Percentiles rank a stretch among this genome's conserved stretches.
phyloP scores from a whole-genome alignment of 2,113 vertebrate species.

The Micronycteris hirsuta region DNA sequence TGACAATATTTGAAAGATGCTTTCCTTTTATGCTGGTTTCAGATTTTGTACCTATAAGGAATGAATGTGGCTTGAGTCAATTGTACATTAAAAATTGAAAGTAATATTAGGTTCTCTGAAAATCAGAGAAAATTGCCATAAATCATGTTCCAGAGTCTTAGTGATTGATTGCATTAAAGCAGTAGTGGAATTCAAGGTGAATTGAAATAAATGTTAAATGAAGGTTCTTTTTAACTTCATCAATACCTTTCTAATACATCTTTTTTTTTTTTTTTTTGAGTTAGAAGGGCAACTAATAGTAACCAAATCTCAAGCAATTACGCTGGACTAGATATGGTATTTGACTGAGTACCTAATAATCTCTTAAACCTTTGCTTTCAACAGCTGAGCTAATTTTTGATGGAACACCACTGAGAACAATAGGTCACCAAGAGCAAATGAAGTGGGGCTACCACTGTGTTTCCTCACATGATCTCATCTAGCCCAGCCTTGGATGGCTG shows the following conservation, averaged over 20 bases:
- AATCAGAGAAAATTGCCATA: slow-evolving; percentile 54
- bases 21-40: neutral
- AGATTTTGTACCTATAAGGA: slow-evolving; percentile 33
- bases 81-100: slow-evolving; percentile 55
- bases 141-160: neutral
- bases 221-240: slow-evolving; percentile 36
- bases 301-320: slow-evolving; percentile 45
- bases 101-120: slow-evolving; percentile 21
- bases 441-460: slow-evolving; percentile 31
- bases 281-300: neutral
- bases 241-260: slow-evolving; percentile 17
- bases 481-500: slow-evolving; percentile 26
- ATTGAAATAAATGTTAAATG: slow-evolving; percentile 47
- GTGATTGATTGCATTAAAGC: neutral
- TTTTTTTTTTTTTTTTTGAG: neutral
- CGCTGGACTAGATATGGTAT: neutral
- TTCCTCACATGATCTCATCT: slow-evolving; percentile 53
- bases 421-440: slow-evolving; percentile 36
- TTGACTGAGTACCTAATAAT: neutral
- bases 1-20: slow-evolving; percentile 30
- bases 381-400: slow-evolving; percentile 43
- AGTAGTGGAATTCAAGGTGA: slow-evolving; percentile 49
- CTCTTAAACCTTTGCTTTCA: slow-evolving; percentile 28
- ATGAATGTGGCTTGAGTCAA: slow-evolving; percentile 16
- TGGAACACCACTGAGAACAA: slow-evolving; percentile 44